A percentile compares a stretch with the other conserved stretches of the same genome.
Evolutionary conservation across 1,140 invertebrate species (phyloP).

Genomic region (Heliconius hewitsoni): DNA sequence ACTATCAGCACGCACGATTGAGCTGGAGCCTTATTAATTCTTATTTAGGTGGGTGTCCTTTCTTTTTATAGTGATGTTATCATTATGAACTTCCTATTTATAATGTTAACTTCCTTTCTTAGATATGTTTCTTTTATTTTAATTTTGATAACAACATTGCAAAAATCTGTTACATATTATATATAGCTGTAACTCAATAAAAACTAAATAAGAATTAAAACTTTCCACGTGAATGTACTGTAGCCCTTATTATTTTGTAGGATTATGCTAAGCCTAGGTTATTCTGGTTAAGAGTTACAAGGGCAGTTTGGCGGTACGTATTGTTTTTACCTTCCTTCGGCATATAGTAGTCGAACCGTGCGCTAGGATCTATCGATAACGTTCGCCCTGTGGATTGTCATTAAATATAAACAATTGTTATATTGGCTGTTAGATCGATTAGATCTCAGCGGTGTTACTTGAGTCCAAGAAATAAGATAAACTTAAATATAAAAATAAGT

Average conservation of each 20-base stretch:
- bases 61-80: not conserved
- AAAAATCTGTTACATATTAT: not conserved
- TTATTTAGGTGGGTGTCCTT: conserved; percentile 13
- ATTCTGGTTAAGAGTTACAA: conserved; percentile 71
- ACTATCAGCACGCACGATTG: conserved; percentile 24
- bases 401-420: conserved; percentile 50
- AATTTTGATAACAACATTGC: not conserved
- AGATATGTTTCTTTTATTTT: not conserved
- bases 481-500: too few relatives aligned
- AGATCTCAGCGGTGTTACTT: not conserved
- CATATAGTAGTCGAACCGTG: conserved; percentile 75
- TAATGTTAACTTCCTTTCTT: not conserved
- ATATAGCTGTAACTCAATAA: not conserved
- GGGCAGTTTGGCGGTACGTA: conserved; percentile 64
- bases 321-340: conserved; percentile 74
- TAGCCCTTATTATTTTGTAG: conserved; percentile 48
- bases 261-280: conserved; percentile 77
- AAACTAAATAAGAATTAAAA: conserved; percentile 38
- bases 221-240: conserved; percentile 25
- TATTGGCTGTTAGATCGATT: not conserved
- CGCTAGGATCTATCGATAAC: conserved; percentile 73
- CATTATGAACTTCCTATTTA: not conserved
- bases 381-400: conserved; percentile 75
- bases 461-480: not conserved
- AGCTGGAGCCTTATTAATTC: conserved; percentile 33